These are phyloP conservation scores for Spilarctia lutea DNA, from an alignment of 2,888 invertebrate genomes.

Conservation along the genomic window DNA sequence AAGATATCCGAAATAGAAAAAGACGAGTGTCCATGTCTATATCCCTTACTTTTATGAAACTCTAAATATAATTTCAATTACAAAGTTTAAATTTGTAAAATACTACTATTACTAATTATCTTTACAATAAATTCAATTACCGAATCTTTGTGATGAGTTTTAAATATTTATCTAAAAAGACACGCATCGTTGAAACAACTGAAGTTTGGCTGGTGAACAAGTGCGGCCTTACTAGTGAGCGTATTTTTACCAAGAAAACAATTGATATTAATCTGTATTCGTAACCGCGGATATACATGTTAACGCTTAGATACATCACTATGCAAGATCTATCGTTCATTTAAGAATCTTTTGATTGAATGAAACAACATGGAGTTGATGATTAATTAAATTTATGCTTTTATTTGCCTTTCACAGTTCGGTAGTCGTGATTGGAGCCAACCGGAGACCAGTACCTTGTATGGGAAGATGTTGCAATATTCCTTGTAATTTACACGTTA, in stretches of 20 bases:
- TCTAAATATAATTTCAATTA: background rate
- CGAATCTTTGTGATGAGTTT: background rate
- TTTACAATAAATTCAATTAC: background rate
- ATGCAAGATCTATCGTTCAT: constrained; percentile 9
- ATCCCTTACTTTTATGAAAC: background rate
- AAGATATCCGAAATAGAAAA: background rate
- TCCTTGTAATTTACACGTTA: constrained; percentile 26
- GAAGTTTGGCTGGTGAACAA: background rate
- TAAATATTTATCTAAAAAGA: background rate
- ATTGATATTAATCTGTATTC: background rate
- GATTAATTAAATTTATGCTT: constrained; percentile 31
- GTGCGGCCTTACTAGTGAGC: background rate
- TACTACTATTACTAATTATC: background rate
- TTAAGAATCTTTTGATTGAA: constrained; percentile 35
- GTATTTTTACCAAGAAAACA: background rate
- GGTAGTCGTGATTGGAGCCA: constrained; percentile 4
- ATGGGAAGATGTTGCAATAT: constrained; percentile 25
- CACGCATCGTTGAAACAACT: background rate
- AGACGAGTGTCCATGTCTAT: background rate
- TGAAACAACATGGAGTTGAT: constrained; percentile 33
- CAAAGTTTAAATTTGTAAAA: too few relatives aligned
- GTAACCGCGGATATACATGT: background rate
- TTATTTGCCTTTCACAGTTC: constrained; percentile 15
- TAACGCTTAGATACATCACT: background rate
- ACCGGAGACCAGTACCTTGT: constrained; percentile 20